These are phyloP conservation scores for Leptinotarsa juncta DNA, from an alignment of 2,888 invertebrate species.

Conservation along the genomic window DNA sequence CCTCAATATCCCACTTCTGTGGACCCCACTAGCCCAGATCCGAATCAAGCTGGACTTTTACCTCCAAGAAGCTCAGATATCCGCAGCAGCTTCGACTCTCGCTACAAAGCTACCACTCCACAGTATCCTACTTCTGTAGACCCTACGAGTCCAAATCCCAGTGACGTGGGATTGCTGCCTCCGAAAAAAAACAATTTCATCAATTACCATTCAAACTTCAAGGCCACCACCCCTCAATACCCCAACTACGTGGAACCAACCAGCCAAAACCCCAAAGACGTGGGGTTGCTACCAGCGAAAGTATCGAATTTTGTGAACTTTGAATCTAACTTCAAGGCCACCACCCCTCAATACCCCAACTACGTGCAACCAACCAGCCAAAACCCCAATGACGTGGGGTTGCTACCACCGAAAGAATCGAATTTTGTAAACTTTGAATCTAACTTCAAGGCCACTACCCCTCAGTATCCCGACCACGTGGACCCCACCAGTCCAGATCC, in stretches of 20 bases:
- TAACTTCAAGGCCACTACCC: constrained; percentile 55
- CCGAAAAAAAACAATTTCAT: constrained; percentile 40
- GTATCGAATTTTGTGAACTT: constrained; percentile 46
- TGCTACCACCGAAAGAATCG: constrained; percentile 32
- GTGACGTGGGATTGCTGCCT: constrained; percentile 50
- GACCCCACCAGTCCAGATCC: constrained; percentile 54
- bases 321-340: constrained; percentile 53
- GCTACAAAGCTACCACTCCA: constrained; percentile 55
- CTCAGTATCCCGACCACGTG: constrained; percentile 54
- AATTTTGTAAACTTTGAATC: constrained; percentile 50
- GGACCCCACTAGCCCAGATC: constrained; percentile 51
- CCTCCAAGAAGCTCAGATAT: constrained; percentile 44
- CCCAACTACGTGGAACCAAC: constrained; percentile 47
- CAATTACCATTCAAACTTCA: constrained; percentile 50
- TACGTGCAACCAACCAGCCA: constrained; percentile 44
- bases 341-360: constrained; percentile 54
- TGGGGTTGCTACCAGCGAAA: constrained; percentile 43
- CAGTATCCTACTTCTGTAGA: constrained; percentile 56
- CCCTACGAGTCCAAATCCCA: constrained; percentile 50
- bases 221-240: constrained; percentile 55
- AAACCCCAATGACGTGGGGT: constrained; percentile 47
- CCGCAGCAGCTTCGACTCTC: background rate
- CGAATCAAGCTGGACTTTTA: constrained; percentile 50
- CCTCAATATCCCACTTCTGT: constrained; percentile 56
- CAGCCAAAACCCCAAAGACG: constrained; percentile 45